Evolutionary conservation across 2,888 invertebrate species (phyloP).

Genomic region (Dasysyrphus albostriatus): DNA sequence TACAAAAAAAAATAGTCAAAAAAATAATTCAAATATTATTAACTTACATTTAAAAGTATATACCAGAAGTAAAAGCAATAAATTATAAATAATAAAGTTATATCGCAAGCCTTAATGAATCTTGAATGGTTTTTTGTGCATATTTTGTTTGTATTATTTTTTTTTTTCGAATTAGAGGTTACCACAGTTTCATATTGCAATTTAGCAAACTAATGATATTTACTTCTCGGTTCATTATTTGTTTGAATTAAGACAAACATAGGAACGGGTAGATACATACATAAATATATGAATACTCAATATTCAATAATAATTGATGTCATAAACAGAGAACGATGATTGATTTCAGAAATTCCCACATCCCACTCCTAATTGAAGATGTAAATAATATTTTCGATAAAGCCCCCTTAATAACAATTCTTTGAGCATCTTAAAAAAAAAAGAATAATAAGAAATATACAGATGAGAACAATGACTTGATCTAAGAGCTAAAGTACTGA

Average conservation of each 20-base stretch:
- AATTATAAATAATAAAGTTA: conserved; percentile 17
- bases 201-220: conserved; percentile 27
- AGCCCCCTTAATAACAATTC: conserved; percentile 32
- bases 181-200: conserved; percentile 1
- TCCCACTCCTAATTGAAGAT: conserved; percentile 52
- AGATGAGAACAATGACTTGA: conserved; percentile 22
- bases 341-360: conserved; percentile 33
- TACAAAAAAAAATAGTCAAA: background rate
- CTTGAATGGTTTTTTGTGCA: background rate
- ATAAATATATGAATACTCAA: conserved; percentile 23
- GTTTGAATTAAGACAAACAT: conserved; percentile 21
- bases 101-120: conserved; percentile 14
- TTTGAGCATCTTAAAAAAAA: background rate
- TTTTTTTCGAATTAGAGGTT: background rate
- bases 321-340: conserved; percentile 26
- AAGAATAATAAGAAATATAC: background rate
- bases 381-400: conserved; percentile 30
- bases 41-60: background rate
- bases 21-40: background rate
- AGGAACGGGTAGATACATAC: too few relatives aligned
- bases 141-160: background rate
- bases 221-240: conserved; percentile 3
- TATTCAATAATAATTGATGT: conserved; percentile 42
- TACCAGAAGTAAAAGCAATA: conserved; percentile 6
- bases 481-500: background rate